These are phyloP conservation scores for Turritopsis dohrnii DNA, from an alignment of 30 jellyfish, hydroid and myxozoan species.

Conservation along the genomic window DNA sequence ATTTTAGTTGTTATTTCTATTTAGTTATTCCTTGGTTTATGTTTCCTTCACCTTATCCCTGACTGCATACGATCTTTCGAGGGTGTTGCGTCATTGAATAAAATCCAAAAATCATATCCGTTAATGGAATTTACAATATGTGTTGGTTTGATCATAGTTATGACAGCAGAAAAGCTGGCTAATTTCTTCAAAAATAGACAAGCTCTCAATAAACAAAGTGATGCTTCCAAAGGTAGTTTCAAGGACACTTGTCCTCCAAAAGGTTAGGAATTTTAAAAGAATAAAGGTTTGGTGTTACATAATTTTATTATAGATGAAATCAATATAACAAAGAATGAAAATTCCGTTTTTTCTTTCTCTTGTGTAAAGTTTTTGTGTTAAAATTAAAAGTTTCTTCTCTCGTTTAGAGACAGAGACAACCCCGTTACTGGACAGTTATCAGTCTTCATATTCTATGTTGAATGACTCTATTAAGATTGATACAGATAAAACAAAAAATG, in stretches of 20 bases:
- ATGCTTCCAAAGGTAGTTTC: slow-evolving; percentile 30
- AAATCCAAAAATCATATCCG: slow-evolving; percentile 24
- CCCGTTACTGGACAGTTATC: background rate
- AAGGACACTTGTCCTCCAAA: slow-evolving; percentile 5
- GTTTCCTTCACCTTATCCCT: slow-evolving; percentile 47
- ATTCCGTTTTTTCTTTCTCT: background rate
- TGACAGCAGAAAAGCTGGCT: slow-evolving; percentile 35
- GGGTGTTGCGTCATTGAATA: background rate
- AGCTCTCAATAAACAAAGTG: slow-evolving; percentile 1
- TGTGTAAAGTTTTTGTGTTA: background rate
- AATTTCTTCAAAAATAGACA: slow-evolving; percentile 3
- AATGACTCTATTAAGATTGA: background rate
- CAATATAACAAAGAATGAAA: too few species aligned
- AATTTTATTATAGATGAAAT: background rate
- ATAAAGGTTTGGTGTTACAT: background rate
- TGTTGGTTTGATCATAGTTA: slow-evolving; percentile 32
- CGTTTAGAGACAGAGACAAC: background rate
- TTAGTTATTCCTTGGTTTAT: slow-evolving; percentile 46
- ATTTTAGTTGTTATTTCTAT: background rate
- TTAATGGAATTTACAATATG: slow-evolving; percentile 33
- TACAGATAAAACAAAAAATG: background rate
- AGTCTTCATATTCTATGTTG: background rate
- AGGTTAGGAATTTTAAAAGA: background rate
- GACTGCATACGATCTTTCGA: slow-evolving; percentile 13
- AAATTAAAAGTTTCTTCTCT: background rate